These are phyloP conservation scores for Triplophysa yarkandensis DNA, from an alignment of 2,797 vertebrate species.

Conservation along the genomic window DNA sequence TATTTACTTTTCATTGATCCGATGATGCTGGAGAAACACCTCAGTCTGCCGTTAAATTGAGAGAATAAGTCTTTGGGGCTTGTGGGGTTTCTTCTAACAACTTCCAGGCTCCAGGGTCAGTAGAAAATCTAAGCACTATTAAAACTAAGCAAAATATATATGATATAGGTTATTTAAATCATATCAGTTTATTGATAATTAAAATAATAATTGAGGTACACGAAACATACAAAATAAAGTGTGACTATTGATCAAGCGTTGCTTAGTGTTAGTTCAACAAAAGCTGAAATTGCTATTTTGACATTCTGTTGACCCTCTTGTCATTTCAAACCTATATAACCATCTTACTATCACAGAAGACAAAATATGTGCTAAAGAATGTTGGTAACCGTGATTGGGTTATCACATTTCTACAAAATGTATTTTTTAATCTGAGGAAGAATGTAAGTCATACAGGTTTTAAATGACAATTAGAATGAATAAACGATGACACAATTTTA, in stretches of 20 bases:
- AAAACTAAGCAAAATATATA: conserved; percentile 85
- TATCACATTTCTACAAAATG: no score
- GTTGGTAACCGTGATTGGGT: no score
- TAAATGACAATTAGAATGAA: no score
- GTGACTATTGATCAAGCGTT: conserved; percentile 44
- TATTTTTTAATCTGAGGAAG: no score
- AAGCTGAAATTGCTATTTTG: no score
- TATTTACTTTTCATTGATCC: conserved; percentile 99
- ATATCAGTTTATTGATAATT: conserved; percentile 82
- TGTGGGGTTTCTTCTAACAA: conserved; percentile 52
- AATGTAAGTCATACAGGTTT: no score
- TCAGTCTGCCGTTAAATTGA: conserved; percentile 98
- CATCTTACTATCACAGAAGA: no score
- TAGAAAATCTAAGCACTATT: conserved; percentile 78
- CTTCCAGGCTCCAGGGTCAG: conserved; percentile 84
- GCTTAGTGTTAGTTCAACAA: no score
- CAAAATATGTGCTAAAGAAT: no score
- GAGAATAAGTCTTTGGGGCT: conserved; percentile 89
- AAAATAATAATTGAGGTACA: conserved; percentile 62
- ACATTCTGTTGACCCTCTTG: no score
- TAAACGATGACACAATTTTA: no score
- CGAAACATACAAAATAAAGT: conserved; percentile 58
- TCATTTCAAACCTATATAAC: no score
- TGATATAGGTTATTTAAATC: conserved; percentile 69
- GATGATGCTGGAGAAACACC: conserved; percentile 99